Base-by-base conservation (phyloP, 2,113 vertebrate genomes). In the Egretta garzetta region DNA sequence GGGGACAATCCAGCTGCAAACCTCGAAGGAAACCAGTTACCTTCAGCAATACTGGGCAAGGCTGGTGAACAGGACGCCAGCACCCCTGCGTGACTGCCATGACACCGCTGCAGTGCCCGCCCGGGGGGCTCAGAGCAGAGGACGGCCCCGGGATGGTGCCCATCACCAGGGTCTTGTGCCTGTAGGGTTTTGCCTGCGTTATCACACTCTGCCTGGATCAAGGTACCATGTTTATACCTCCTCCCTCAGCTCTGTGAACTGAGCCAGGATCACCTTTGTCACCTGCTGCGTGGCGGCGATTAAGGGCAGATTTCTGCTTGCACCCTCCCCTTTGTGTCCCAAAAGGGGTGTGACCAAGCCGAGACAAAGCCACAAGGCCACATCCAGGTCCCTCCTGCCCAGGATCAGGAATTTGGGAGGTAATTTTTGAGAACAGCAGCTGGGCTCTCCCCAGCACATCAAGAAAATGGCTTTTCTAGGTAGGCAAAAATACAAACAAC, bases 311-410 rank as follows among this genome's bases (percentile, higher is more conserved):
- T 63, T 71, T 49, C 55, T 66, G 12, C 22, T 67, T n/a, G 9
- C 8, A 37, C 4, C 20, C 74, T 88, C 32, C 4, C 3, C 26
- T 73, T n/a, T 0, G 0, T 8, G 17, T 12, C 15, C 47, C 2
- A 0, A 49, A 30, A 62, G 41, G 23, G 56, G 71, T 5, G 18
- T 19, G n/a, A 67, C 24, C 0, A 2, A 80, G 10, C 30, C 0
- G 0, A 20, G n/a, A 52, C 19, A 49, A 66, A 27, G 5, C 41
- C 77, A 77, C 0, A 1, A 74, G 19, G 41, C 24, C 59, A 43
- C 13, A 41, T 35, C 35, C 43, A 47, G 2, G 10, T 60, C 14
- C 27, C 14, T 86, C 19, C 18, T 10, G 14, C 35, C 52, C 4
- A 5, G 4, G 16, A 62, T 23, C 15, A 55, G 43, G 39, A 86